Evolutionary conservation across 2,113 vertebrate species (phyloP).

Genomic region (Macroglossus sobrinus): DNA sequence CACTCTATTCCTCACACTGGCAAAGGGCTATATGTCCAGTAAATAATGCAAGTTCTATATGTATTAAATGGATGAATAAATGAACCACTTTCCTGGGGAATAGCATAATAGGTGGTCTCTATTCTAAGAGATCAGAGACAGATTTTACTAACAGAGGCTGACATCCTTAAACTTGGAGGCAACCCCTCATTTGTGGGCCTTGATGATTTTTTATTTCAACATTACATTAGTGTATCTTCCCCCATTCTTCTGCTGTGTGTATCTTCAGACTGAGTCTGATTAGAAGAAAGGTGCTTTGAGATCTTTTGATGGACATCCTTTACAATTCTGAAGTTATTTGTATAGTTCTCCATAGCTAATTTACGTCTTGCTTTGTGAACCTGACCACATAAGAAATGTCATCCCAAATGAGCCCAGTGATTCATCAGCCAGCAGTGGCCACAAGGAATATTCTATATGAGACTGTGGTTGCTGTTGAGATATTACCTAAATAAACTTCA

Average conservation of each 20-base stretch:
- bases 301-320: background rate
- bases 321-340: background rate
- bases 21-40: background rate
- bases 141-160: background rate
- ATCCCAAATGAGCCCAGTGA: background rate
- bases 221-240: rapidly evolving
- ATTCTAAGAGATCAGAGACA: background rate
- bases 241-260: rapidly evolving
- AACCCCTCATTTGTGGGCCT: background rate
- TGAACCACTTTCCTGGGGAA: background rate
- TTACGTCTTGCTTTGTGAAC: background rate
- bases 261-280: background rate
- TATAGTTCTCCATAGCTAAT: background rate
- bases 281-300: background rate
- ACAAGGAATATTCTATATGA: background rate
- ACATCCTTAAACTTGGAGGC: background rate
- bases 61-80: background rate
- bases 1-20: background rate
- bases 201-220: background rate
- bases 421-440: rapidly evolving
- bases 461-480: background rate
- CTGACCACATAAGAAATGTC: background rate
- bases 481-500: background rate
- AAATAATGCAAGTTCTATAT: background rate
- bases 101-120: background rate